Conservation (phyloP, 2,113 vertebrate genomes). For the Cinclus cinclus region DNA sequence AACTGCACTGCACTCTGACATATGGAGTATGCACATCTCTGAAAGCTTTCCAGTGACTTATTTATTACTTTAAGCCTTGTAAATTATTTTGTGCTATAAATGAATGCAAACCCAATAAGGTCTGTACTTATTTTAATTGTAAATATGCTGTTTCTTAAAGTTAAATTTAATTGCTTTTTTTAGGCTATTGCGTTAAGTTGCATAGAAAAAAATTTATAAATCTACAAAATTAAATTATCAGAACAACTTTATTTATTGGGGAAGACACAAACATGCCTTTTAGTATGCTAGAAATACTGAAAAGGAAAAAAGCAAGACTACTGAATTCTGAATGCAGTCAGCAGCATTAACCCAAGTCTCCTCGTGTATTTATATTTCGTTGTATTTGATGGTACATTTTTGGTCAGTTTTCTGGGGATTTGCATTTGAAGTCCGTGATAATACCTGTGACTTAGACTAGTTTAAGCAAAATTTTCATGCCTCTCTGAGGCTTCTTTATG, state of each 20-base stretch:
- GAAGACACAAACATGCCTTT: background rate
- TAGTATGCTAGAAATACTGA: constrained; percentile 10
- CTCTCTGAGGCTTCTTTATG: constrained; percentile 2
- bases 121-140: constrained; percentile 71
- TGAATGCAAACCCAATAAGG: constrained; percentile 44
- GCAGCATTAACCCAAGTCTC: background rate
- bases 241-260: constrained; percentile 39
- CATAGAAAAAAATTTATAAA: constrained; percentile 62
- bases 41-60: constrained; percentile 68
- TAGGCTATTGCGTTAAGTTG: constrained; percentile 36
- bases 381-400: background rate
- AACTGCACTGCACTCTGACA: constrained; percentile 18
- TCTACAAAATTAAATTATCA: constrained; percentile 42
- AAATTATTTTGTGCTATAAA: constrained; percentile 59
- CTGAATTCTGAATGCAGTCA: background rate
- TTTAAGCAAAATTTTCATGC: background rate
- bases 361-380: background rate
- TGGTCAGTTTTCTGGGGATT: constrained; percentile 11
- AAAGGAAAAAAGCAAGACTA: constrained; percentile 31
- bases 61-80: constrained; percentile 63
- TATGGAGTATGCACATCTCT: constrained; percentile 28
- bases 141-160: constrained; percentile 65
- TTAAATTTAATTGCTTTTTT: constrained; percentile 46
- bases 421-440: background rate
- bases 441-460: background rate